Percentiles rank a stretch among this genome's conserved stretches.
Evolutionary conservation across 92 coral and sea anemone genomes (phyloP).

Genomic region (Metridium senile): DNA sequence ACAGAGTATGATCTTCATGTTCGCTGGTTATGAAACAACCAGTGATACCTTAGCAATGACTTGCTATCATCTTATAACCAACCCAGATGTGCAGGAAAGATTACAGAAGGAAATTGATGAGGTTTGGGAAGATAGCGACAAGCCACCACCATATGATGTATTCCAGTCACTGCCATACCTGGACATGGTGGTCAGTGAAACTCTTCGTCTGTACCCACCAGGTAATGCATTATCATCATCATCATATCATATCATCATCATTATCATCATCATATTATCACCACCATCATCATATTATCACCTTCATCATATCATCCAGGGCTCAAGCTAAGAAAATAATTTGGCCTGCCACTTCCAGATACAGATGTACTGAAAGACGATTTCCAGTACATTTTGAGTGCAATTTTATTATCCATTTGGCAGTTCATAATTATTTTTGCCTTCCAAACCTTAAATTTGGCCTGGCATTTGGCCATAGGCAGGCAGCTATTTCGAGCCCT

Average conservation of each 20-base stretch:
- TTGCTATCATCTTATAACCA: conserved; percentile 61
- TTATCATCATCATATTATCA: background rate
- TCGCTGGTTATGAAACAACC: conserved; percentile 86
- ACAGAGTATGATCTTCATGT: conserved; percentile 56
- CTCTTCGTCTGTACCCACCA: conserved; percentile 71
- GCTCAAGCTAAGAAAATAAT: background rate
- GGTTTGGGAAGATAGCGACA: conserved; percentile 59
- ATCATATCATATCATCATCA: background rate
- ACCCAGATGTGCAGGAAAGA: conserved; percentile 71
- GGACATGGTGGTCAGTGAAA: conserved; percentile 73
- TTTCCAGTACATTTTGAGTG: too few relatives aligned
- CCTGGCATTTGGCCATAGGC: too few relatives aligned
- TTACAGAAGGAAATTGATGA: conserved; percentile 75
- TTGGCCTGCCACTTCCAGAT: background rate
- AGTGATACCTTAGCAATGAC: conserved; percentile 60
- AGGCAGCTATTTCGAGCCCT: too few relatives aligned
- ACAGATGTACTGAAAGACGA: background rate
- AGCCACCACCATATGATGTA: conserved; percentile 63
- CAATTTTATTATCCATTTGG: too few relatives aligned
- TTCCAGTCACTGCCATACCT: conserved; percentile 61
- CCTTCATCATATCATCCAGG: background rate
- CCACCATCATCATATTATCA: background rate
- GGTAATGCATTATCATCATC: conserved; percentile 30
- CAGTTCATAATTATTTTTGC: too few relatives aligned
- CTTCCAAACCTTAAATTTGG: too few relatives aligned